A percentile compares a stretch with the other conserved stretches of the same genome.
Evolutionary conservation across 1,140 invertebrate species (phyloP).

Genomic region (Tribolium castaneum): DNA sequence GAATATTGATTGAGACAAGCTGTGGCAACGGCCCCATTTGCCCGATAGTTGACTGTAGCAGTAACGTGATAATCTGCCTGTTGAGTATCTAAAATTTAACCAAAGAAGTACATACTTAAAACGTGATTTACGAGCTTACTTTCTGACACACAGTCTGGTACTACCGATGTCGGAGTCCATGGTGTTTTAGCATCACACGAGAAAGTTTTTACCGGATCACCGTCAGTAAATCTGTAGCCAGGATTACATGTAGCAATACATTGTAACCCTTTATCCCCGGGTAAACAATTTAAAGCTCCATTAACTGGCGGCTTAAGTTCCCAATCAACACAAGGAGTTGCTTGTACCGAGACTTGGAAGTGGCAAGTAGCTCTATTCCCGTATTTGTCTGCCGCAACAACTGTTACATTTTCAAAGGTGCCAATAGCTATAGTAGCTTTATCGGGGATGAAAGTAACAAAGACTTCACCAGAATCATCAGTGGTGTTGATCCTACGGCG

Average conservation of each 20-base stretch:
- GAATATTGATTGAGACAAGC: slow-evolving; percentile 89
- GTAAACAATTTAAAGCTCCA: slow-evolving; percentile 88
- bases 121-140: slow-evolving; percentile 66
- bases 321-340: slow-evolving; percentile 94
- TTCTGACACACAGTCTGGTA: slow-evolving; percentile 94
- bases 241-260: slow-evolving; percentile 92
- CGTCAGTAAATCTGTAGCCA: slow-evolving; percentile 94
- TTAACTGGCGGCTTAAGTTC: slow-evolving; percentile 89
- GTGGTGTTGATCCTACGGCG: slow-evolving; percentile 85
- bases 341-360: slow-evolving; percentile 96
- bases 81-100: slow-evolving; percentile 77
- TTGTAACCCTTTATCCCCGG: slow-evolving; percentile 82
- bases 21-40: slow-evolving; percentile 86
- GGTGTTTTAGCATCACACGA: slow-evolving; percentile 80
- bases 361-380: slow-evolving; percentile 92
- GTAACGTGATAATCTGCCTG: slow-evolving; percentile 94
- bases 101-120: no score
- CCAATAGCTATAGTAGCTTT: slow-evolving; percentile 88
- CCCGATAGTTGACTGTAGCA: slow-evolving; percentile 88
- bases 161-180: slow-evolving; percentile 87
- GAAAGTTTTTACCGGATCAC: slow-evolving; percentile 87
- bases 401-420: slow-evolving; percentile 95
- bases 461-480: slow-evolving; percentile 91
- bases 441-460: slow-evolving; percentile 85
- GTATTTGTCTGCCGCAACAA: slow-evolving; percentile 87